Evolutionary conservation across 2,113 vertebrate species (phyloP).

Genomic region (Prinia subflava): DNA sequence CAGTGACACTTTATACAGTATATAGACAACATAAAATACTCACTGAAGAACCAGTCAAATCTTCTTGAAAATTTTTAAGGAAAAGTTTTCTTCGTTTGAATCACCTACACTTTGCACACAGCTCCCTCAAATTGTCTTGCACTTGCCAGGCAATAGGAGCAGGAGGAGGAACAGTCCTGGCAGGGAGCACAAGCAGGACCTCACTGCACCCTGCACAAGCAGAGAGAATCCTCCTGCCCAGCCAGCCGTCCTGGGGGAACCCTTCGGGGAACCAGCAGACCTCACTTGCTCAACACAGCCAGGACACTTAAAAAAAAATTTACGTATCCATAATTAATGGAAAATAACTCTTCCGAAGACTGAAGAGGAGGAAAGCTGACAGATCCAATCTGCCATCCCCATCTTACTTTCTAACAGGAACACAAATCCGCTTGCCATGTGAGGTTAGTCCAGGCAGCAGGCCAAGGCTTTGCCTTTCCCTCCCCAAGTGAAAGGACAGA

Average conservation of each 20-base stretch:
- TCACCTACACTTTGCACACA: not conserved
- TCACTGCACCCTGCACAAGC: not conserved
- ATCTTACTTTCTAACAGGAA: not conserved
- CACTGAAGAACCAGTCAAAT: not conserved
- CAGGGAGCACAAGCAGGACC: not conserved
- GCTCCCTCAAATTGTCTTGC: not conserved
- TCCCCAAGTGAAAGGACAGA: constrained; percentile 50
- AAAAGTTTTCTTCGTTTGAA: not conserved
- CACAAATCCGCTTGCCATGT: constrained; percentile 50
- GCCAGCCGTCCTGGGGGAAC: not conserved
- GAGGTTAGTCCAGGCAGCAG: constrained; percentile 61
- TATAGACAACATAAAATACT: not conserved
- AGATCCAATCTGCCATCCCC: constrained; percentile 13
- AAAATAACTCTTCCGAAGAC: not conserved
- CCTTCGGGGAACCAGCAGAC: not conserved
- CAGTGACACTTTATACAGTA: not conserved
- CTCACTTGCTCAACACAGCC: not conserved
- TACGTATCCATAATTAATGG: not conserved
- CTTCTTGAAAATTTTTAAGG: not conserved
- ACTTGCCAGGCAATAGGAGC: not conserved
- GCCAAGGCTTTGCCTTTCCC: constrained; percentile 69
- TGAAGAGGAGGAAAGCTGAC: not conserved
- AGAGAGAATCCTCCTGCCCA: not conserved
- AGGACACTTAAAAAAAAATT: not conserved
- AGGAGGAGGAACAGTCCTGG: not conserved